Evolutionary conservation across 1,140 invertebrate species (phyloP), one percentile per base, ranked within the genome.

Genomic region (Metopolophium dirhodum): DNA sequence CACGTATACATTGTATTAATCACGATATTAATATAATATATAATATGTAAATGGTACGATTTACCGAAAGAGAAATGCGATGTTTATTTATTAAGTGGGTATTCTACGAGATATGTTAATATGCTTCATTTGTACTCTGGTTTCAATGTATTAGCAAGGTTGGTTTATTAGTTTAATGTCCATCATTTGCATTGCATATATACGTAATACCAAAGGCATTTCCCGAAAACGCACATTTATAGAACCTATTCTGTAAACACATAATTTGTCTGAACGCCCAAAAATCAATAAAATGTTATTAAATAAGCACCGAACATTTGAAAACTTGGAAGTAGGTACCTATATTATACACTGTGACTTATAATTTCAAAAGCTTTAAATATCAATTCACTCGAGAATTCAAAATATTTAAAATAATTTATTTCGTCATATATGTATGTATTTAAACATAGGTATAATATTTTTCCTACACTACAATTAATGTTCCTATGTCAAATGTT

Each of bases 131-230:
- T 83, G 35, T 41, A 85, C 37, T 26, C 83, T 85, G 41, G 41
- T 45, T 85, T 37, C 45, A 49, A 51, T 20, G 30, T 49, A 49
- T 47, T 35, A n/a, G 26, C 30, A n/a, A n/a, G 47, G 30, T 30
- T n/a, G 30, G 86, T 87, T 87, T 87, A 87, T 87, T 87, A 49
- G 47, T 87, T 87, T 49, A 87, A 87, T 49, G 1, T 18, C 47
- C 45, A 49, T 87, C 18, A 87, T 87, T 87, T 47, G 47, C 86
- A n/a, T 49, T n/a, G 18, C 45, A 0, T 51, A 35, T 87, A 20
- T 49, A n/a, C 47, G 47, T 26, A 45, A 41, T 85, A 85, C 37
- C 41, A 26, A 45, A 41, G 23, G 61, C 18, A 77, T 11, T n/a
- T n/a, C 14, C n/a, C 6, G 14, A 77, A 77, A 77, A 20, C 3